Evolutionary conservation across 2,113 vertebrate genomes (phyloP), one percentile per base, ranked within the genome.

Genomic region (Hemibagrus wyckioides): DNA sequence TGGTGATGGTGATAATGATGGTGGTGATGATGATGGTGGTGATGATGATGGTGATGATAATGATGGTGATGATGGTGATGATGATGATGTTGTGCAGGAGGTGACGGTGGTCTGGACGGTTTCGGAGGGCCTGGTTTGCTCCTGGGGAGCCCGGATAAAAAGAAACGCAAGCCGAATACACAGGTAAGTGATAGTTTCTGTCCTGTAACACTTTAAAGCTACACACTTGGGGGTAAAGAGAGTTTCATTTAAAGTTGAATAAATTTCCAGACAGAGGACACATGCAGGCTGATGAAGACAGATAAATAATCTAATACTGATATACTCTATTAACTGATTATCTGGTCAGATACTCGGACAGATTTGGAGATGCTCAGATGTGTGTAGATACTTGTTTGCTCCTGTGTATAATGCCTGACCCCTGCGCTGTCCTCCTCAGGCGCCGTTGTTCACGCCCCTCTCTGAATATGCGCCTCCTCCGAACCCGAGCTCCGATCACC

Each of bases 381-480:
- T 19, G 65, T 67, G 33, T 71, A 41, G 69, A 44, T 69, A 10
- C 57, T 76, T 76, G 73, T 8, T 57, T 30, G 13, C 28, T 25
- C 13, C 56, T 41, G 0, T 65, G 13, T 65, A 6, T 57, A 56
- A 48, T 41, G 59, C 25, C 39, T 30, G 13, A 67, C 23, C 10
- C 10, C 61, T 92, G 93, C 91, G 91, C 92, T 93, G 91, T 88
- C 88, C 91, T 79, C 92, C 94, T n/a, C 93, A 97, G 96, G 94
- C 92, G 1, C 87, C 94, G 8, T 91, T 93, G 69, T 95, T 96
- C 91, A 91, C 95, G 89, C 94, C 95, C 59, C 90, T 96, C 56
- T 97, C 96, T 63, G 96, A 97, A 93, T 97, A 97, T 91, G 96
- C 96, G 83, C 96, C 96, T 76, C 96, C 96, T 25, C 94, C 92